A percentile compares a stretch with the other conserved stretches of the same genome.
Evolutionary conservation across 2,888 invertebrate species (phyloP).

Genomic region (Cantharis nigra): DNA sequence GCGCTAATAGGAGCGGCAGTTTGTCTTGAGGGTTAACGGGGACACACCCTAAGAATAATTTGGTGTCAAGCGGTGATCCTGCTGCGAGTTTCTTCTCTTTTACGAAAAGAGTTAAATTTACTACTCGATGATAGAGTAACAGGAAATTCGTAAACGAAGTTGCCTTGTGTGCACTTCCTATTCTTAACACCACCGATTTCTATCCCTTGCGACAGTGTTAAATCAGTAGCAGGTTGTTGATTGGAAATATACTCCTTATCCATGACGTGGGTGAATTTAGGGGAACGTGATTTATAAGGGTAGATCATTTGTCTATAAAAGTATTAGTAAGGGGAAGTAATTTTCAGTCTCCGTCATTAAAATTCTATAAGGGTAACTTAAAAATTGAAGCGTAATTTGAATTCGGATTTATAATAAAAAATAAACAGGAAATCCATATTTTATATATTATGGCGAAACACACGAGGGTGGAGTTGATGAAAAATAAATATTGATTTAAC

Average conservation of each 20-base stretch:
- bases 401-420: not conserved
- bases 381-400: not conserved
- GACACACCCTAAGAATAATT: constrained; percentile 10
- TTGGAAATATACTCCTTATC: constrained; percentile 25
- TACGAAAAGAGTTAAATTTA: constrained; percentile 16
- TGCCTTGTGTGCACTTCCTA: constrained; percentile 22
- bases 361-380: not conserved
- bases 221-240: constrained; percentile 20
- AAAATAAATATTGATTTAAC: not conserved
- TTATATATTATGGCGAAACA: not conserved
- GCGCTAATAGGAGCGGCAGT: constrained; percentile 19
- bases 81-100: constrained; percentile 28
- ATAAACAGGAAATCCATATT: not conserved
- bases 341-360: not conserved
- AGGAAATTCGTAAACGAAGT: constrained; percentile 24
- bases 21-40: constrained; percentile 12
- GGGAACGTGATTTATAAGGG: constrained; percentile 23
- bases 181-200: constrained; percentile 22
- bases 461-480: not conserved
- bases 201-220: constrained; percentile 16
- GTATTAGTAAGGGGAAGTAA: not conserved
- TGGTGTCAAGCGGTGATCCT: constrained; percentile 29
- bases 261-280: constrained; percentile 13
- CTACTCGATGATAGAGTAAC: not conserved
- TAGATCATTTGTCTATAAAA: constrained; percentile 18